Evolutionary conservation across 64 coral and sea anemone species (phyloP), one percentile per base, ranked within the genome.

Genomic region (Astreopora myriophthalma): DNA sequence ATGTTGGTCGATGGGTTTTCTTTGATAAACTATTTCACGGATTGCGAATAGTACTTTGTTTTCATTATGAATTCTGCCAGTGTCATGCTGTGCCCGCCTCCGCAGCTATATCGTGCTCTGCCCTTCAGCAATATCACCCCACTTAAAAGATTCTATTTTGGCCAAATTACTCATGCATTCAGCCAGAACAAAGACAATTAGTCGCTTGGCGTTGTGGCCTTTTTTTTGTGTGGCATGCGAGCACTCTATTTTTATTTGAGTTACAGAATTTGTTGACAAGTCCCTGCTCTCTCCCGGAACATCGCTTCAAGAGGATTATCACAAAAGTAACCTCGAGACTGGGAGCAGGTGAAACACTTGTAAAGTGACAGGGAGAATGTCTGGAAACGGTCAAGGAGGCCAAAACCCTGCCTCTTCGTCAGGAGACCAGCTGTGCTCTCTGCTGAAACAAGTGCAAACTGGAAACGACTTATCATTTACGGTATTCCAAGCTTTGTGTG

Each of bases 371-470:
- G 42, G 42, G 11, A 46, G 4, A 11, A 46, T 46, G 42, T 11
- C 11, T 25, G 22, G 61, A 24, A 64, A 24, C 61, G 14, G 25
- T 55, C 8, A 55, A 64, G 23, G 22, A 64, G 61, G 61, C 61
- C 2, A 64, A 26, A 64, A 26, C 23, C 3, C 10, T 55, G 24
- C 20, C 6, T 64, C 61, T 8, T 80, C 75, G 0, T 78, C 76
- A 34, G 76, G 29, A 34, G 52, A 80, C 2, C 76, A 80, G 9
- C 32, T 83, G 11, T 83, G 79, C 33, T 64, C 79, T 16, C 79
- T 83, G 2, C 38, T 83, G 32, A 36, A 14, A 65, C 79, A 83
- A 65, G 79, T 63, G 17, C 79, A 83, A 37, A 83, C 19, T 0
- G 79, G 55, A 37, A 33, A 83, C 30, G 79, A 83, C 79, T 35